phyloP scores from a whole-genome alignment of 1,140 invertebrate genomes.

The Forficula auricularia region DNA sequence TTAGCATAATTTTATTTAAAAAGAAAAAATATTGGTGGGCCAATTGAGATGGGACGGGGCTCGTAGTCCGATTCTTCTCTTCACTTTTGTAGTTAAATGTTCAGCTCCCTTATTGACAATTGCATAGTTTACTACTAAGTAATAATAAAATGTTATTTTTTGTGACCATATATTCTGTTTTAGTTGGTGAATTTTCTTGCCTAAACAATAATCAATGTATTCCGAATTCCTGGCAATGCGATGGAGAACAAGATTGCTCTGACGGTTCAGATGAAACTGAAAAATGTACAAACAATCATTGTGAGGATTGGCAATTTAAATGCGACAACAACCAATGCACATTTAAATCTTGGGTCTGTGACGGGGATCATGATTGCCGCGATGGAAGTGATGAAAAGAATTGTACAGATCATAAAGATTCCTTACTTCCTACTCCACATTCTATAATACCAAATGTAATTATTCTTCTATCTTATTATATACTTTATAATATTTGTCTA shows the following conservation, averaged over 20 bases:
- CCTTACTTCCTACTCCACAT: slow-evolving; percentile 5
- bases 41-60: too few relatives aligned
- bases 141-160: too few relatives aligned
- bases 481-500: too few relatives aligned
- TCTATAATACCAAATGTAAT: slow-evolving; percentile 5
- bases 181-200: slow-evolving; percentile 33
- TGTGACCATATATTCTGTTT: neutral
- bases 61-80: too few relatives aligned
- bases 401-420: slow-evolving; percentile 28
- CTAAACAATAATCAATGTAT: slow-evolving; percentile 29
- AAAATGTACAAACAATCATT: slow-evolving; percentile 28
- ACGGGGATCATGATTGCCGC: slow-evolving; percentile 47
- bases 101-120: too few relatives aligned
- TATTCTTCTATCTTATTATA: too few relatives aligned
- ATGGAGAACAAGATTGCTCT: slow-evolving; percentile 45
- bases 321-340: slow-evolving; percentile 21
- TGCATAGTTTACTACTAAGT: too few relatives aligned
- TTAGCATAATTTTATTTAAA: too few relatives aligned
- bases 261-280: slow-evolving; percentile 38
- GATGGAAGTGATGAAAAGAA: slow-evolving; percentile 54
- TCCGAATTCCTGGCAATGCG: slow-evolving; percentile 36
- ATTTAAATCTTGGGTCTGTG: slow-evolving; percentile 34
- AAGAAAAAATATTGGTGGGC: too few relatives aligned
- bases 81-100: too few relatives aligned
- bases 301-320: slow-evolving; percentile 30